Evolutionary conservation across 2,797 vertebrate genomes (phyloP).

Genomic region (Sparus aurata): DNA sequence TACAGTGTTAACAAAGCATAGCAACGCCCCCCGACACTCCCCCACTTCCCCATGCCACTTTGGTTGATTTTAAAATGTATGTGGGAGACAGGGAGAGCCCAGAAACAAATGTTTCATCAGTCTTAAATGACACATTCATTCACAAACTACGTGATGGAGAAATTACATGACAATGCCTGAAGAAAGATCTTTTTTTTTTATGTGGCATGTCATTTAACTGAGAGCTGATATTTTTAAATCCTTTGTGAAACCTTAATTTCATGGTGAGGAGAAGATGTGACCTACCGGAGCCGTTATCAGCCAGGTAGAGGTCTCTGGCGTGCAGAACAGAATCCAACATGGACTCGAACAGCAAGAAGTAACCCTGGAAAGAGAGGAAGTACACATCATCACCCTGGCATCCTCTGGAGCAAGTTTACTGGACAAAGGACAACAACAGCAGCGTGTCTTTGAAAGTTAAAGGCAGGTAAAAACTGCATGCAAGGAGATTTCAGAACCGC

Average conservation of each 20-base stretch:
- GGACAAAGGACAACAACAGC: neutral
- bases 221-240: neutral
- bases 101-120: neutral
- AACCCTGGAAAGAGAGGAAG: conserved; percentile 86
- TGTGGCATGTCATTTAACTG: neutral
- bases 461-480: neutral
- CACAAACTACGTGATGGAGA: neutral
- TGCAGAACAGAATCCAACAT: conserved; percentile 98
- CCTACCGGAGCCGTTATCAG: conserved; percentile 92
- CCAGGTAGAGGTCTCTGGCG: conserved; percentile 92
- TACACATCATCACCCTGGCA: conserved; percentile 16
- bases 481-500: neutral
- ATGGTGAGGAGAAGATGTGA: conserved; percentile 33
- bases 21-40: neutral
- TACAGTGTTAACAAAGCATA: neutral
- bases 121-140: neutral
- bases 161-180: neutral
- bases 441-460: neutral
- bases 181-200: neutral
- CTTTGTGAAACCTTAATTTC: neutral
- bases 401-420: neutral
- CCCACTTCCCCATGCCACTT: neutral
- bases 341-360: conserved; percentile 97
- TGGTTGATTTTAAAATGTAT: neutral
- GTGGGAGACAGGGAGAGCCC: neutral